Conservation (phyloP, 2,888 invertebrate genomes). For the Drosophila helvetica region DNA sequence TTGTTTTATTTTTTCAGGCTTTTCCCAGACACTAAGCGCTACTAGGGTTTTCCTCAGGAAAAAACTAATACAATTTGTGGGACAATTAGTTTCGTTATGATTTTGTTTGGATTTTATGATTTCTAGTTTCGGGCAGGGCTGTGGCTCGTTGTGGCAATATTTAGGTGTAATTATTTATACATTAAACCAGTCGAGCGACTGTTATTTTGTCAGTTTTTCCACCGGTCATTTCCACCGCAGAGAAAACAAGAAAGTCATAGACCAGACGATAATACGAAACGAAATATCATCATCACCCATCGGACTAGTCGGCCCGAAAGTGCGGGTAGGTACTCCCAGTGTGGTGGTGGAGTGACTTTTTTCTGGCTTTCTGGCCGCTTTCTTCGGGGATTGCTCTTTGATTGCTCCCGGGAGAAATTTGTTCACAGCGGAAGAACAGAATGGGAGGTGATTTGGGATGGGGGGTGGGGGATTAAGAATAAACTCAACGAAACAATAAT, state of each 20-base stretch:
- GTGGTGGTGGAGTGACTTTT: neutral
- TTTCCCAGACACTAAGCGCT: slow-evolving; percentile 27
- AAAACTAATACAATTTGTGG: slow-evolving; percentile 27
- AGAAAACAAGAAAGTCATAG: slow-evolving; percentile 70
- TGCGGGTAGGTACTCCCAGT: too few species aligned
- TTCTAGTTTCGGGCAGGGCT: slow-evolving; percentile 51
- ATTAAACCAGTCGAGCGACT: slow-evolving; percentile 68
- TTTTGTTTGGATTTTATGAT: slow-evolving; percentile 36
- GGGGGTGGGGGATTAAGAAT: neutral
- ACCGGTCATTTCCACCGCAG: slow-evolving; percentile 33
- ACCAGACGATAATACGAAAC: slow-evolving; percentile 59
- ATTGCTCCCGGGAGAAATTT: slow-evolving; percentile 58
- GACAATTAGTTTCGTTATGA: slow-evolving; percentile 40
- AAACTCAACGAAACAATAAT: slow-evolving; percentile 40
- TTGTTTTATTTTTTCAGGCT: neutral
- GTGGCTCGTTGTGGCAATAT: slow-evolving; percentile 39
- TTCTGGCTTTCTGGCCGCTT: neutral
- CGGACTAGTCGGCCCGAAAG: slow-evolving; percentile 6
- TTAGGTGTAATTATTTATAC: slow-evolving; percentile 75
- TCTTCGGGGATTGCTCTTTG: slow-evolving; percentile 13
- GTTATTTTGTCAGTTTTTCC: slow-evolving; percentile 25
- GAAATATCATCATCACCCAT: slow-evolving; percentile 56
- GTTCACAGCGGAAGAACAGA: slow-evolving; percentile 38
- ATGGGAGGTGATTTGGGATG: slow-evolving; percentile 17
- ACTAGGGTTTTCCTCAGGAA: slow-evolving; percentile 12